A percentile compares a stretch with the other conserved stretches of the same genome.
phyloP scores from a whole-genome alignment of 2,797 vertebrate species.

The Parauchenoglanis ngamensis region DNA sequence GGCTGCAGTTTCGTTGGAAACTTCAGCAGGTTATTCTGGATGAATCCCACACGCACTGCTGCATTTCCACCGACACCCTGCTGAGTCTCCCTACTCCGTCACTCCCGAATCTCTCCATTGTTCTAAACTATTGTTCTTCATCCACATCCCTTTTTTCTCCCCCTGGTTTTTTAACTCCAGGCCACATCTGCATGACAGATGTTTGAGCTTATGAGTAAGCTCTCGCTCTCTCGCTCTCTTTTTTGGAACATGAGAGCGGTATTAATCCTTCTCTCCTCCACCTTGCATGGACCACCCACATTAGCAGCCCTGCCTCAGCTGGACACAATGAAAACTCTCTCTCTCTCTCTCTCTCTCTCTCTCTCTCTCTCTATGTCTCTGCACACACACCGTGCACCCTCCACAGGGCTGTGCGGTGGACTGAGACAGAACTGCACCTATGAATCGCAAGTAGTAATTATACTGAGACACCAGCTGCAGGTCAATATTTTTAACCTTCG shows the following conservation, averaged over 20 bases:
- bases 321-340: conserved; percentile 61
- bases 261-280: conserved; percentile 73
- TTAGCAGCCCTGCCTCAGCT: conserved; percentile 45
- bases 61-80: conserved; percentile 20
- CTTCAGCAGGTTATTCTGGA: conserved; percentile 8
- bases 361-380: neutral
- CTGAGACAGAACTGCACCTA: conserved; percentile 6
- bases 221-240: conserved; percentile 44
- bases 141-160: conserved; percentile 51
- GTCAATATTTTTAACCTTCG: conserved; percentile 14
- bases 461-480: conserved; percentile 14
- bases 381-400: neutral
- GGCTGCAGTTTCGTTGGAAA: neutral
- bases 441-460: neutral
- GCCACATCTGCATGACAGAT: conserved; percentile 76
- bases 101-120: conserved; percentile 54
- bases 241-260: conserved; percentile 64
- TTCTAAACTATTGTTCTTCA: conserved; percentile 57
- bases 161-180: conserved; percentile 55
- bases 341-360: neutral
- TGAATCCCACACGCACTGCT: conserved; percentile 21
- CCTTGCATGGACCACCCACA: conserved; percentile 76
- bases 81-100: conserved; percentile 6
- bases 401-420: conserved; percentile 28
- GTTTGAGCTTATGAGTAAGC: conserved; percentile 55